phyloP scores from a whole-genome alignment of 30 jellyfish, hydroid and myxozoan genomes.

The Clytia hemisphaerica region DNA sequence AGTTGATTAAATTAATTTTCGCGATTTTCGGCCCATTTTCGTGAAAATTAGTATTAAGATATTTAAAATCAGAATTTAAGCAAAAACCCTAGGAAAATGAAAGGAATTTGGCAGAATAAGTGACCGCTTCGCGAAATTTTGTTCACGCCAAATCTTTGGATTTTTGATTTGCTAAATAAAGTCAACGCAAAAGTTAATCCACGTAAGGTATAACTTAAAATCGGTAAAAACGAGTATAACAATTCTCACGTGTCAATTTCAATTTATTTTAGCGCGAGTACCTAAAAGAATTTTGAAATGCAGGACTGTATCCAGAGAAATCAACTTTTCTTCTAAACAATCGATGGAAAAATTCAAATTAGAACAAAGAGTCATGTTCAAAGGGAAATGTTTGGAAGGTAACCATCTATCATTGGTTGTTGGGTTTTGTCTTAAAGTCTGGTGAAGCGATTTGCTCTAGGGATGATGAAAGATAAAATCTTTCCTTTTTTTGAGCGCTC shows the following conservation, averaged over 20 bases:
- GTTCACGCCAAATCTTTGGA: background rate
- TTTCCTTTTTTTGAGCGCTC: too few species aligned
- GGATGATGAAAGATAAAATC: too few species aligned
- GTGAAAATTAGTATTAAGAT: too few species aligned
- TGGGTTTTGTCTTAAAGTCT: too few species aligned
- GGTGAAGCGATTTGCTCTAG: too few species aligned
- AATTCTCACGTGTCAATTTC: background rate
- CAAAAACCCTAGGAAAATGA: too few species aligned
- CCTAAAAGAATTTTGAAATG: conserved; percentile 84
- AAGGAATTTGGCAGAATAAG: too few species aligned
- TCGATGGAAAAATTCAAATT: conserved; percentile 70
- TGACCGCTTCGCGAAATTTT: too few species aligned
- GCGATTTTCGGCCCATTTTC: too few species aligned
- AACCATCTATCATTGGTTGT: background rate
- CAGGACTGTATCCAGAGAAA: conserved; percentile 84
- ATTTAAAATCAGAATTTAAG: too few species aligned
- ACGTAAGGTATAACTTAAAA: background rate
- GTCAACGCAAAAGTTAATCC: background rate
- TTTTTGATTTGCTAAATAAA: background rate
- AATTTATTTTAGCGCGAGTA: conserved; percentile 64
- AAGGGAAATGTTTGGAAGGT: conserved; percentile 96
- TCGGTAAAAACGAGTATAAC: too few species aligned
- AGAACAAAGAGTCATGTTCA: conserved; percentile 87
- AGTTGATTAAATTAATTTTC: too few species aligned
- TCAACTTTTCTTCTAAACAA: conserved; percentile 80